These are phyloP conservation scores for Stichodactyla mertensii DNA, from an alignment of 64 coral and sea anemone genomes.

Conservation along the genomic window DNA sequence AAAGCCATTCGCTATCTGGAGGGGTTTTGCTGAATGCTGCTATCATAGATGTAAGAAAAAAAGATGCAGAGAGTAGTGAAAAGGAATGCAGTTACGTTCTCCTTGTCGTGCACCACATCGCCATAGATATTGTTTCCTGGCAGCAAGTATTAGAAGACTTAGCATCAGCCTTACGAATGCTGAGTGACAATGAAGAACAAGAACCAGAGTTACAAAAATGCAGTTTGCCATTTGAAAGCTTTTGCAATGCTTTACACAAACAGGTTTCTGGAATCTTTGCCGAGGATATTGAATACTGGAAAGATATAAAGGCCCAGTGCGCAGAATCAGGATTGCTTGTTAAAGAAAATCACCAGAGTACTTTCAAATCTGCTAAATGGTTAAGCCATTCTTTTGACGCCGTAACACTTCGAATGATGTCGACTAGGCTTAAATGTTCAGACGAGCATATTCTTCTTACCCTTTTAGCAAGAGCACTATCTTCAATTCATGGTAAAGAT, in stretches of 20 bases:
- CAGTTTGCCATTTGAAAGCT: neutral
- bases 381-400: neutral
- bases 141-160: constrained; percentile 5
- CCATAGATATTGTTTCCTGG: neutral
- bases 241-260: neutral
- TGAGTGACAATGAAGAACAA: constrained; percentile 2
- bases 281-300: neutral
- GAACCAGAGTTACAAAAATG: neutral
- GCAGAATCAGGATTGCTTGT: neutral
- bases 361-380: constrained; percentile 1
- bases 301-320: neutral
- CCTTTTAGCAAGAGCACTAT: neutral
- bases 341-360: neutral
- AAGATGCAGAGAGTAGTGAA: neutral
- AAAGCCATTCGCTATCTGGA: neutral
- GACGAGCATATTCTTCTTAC: constrained; percentile 1
- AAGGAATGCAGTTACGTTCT: neutral
- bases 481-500: neutral
- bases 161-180: neutral
- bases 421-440: neutral
- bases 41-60: neutral
- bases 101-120: neutral
- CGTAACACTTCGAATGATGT: neutral
- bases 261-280: neutral
- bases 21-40: neutral